These are phyloP conservation scores for Plestiodon gilberti DNA, from an alignment of 2,113 vertebrate genomes.

Conservation along the genomic window DNA sequence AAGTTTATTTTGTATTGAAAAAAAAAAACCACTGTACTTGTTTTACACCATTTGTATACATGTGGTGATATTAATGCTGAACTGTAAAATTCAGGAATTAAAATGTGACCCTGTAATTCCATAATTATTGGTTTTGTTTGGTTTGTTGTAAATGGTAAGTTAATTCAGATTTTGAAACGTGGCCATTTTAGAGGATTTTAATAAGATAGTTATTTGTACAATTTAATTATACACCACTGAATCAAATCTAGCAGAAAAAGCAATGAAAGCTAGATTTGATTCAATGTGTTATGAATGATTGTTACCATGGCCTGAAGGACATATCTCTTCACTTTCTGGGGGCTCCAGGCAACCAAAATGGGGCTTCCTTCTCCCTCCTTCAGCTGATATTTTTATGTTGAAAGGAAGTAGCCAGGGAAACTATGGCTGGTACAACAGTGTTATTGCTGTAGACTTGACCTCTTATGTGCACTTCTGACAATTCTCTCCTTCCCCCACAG, in stretches of 20 bases:
- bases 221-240: slow-evolving; percentile 30
- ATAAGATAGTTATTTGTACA: slow-evolving; percentile 36
- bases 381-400: neutral
- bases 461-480: neutral
- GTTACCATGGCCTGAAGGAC: slow-evolving; percentile 10
- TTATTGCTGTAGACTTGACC: neutral
- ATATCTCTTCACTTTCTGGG: neutral
- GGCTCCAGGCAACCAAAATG: slow-evolving; percentile 19
- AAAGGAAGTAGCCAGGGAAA: neutral
- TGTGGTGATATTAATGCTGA: slow-evolving; percentile 90
- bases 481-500: neutral
- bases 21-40: slow-evolving; percentile 92
- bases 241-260: slow-evolving; percentile 10
- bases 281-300: neutral
- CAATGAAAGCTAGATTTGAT: neutral
- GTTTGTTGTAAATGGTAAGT: slow-evolving; percentile 72
- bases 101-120: slow-evolving; percentile 96
- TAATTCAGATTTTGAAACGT: slow-evolving; percentile 52
- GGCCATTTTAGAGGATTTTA: slow-evolving; percentile 52
- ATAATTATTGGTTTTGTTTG: slow-evolving; percentile 76
- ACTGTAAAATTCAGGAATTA: slow-evolving; percentile 95
- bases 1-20: slow-evolving; percentile 91
- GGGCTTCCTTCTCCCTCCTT: slow-evolving; percentile 4
- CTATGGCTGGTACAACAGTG: neutral
- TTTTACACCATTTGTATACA: slow-evolving; percentile 98